These are phyloP conservation scores for Poecilia gillii DNA, from an alignment of 2,797 vertebrate species.

Conservation along the genomic window DNA sequence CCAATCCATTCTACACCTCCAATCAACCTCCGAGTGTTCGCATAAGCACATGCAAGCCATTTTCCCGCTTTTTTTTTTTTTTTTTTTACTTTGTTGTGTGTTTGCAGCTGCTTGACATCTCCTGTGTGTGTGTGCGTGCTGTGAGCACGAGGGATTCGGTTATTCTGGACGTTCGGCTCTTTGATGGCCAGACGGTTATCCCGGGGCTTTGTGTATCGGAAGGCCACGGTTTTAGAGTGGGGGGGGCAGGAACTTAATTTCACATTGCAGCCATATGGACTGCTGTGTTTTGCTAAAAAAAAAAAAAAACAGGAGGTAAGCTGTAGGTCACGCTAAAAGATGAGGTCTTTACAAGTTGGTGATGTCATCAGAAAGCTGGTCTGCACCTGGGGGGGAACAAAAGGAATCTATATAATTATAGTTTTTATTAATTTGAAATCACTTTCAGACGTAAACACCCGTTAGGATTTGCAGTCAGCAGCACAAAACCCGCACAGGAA, in stretches of 20 bases:
- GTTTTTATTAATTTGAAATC: background rate
- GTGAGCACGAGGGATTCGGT: conserved; percentile 49
- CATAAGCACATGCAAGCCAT: conserved; percentile 49
- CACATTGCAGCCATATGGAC: conserved; percentile 61
- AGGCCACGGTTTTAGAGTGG: conserved; percentile 54
- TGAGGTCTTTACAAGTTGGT: conserved; percentile 39
- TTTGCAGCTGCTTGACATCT: conserved; percentile 62
- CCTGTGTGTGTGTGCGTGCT: background rate
- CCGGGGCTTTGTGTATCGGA: conserved; percentile 55
- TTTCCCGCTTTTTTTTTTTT: conserved; percentile 37
- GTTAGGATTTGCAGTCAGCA: background rate
- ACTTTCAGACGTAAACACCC: background rate
- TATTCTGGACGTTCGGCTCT: conserved; percentile 45
- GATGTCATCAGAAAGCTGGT: conserved; percentile 58
- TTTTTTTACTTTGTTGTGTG: conserved; percentile 11
- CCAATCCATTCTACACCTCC: conserved; percentile 81
- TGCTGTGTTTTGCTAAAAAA: conserved; percentile 12
- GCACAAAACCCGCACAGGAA: conserved; percentile 9
- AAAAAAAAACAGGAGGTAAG: conserved; percentile 46
- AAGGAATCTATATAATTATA: background rate
- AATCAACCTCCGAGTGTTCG: conserved; percentile 47
- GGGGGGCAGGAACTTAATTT: conserved; percentile 37
- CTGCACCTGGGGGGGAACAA: conserved; percentile 37
- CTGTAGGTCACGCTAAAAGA: conserved; percentile 43
- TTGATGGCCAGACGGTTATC: conserved; percentile 62